phyloP scores from a whole-genome alignment of 2,797 vertebrate species.

The Pelobates cultripes region DNA sequence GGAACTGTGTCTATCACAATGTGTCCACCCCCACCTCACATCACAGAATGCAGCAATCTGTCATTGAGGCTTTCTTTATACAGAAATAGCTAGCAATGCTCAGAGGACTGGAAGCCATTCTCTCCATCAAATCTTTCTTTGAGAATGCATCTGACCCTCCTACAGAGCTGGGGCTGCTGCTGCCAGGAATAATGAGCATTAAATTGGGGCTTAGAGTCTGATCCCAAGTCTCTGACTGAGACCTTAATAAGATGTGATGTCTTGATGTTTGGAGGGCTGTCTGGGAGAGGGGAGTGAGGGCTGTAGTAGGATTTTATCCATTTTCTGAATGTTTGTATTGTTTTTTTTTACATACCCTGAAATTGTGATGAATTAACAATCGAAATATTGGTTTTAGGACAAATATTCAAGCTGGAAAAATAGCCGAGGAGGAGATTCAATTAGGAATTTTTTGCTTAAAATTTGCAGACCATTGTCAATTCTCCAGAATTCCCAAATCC shows the following conservation, averaged over 20 bases:
- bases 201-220: not conserved
- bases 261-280: not conserved
- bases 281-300: too few species aligned
- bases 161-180: not conserved
- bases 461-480: too few species aligned
- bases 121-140: not conserved
- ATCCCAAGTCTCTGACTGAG: not conserved
- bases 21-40: not conserved
- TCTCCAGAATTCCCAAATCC: too few species aligned
- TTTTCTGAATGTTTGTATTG: too few species aligned
- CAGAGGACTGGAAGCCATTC: not conserved
- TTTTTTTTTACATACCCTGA: too few species aligned
- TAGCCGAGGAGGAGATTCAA: too few species aligned
- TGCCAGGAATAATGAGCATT: not conserved
- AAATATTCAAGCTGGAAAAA: too few species aligned
- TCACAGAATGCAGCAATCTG: not conserved
- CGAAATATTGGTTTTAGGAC: too few species aligned
- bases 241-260: not conserved
- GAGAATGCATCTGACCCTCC: not conserved
- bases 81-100: not conserved
- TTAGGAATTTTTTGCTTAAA: too few species aligned
- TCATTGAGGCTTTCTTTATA: not conserved
- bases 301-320: too few species aligned
- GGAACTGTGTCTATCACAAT: not conserved
- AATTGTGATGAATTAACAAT: too few species aligned